Evolutionary conservation across 2,888 invertebrate species (phyloP).

Genomic region (Cataglyphis cursor): DNA sequence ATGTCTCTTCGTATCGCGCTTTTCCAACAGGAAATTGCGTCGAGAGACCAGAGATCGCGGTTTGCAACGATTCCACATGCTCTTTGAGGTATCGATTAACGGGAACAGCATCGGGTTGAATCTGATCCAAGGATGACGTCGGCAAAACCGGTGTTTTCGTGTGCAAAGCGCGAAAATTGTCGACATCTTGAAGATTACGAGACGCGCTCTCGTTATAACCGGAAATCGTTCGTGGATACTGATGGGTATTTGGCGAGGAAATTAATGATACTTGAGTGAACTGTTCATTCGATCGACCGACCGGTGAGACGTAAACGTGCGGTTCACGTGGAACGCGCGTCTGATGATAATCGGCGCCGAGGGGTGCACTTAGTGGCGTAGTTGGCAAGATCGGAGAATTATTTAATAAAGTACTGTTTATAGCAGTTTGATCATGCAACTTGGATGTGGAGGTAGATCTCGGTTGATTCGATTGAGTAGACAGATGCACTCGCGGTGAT

Average conservation of each 20-base stretch:
- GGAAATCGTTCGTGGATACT: conserved; percentile 14
- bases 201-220: not conserved
- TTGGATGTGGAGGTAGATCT: not conserved
- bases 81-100: conserved; percentile 19
- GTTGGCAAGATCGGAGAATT: conserved; percentile 17
- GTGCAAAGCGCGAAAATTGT: not conserved
- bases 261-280: not conserved
- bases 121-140: not conserved
- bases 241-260: not conserved
- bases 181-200: conserved; percentile 7
- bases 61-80: conserved; percentile 28
- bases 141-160: not conserved
- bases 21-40: not conserved
- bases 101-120: not conserved
- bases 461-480: conserved; percentile 20
- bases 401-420: not conserved
- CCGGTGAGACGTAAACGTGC: not conserved
- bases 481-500: conserved; percentile 14
- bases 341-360: conserved; percentile 46
- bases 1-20: conserved; percentile 5
- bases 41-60: conserved; percentile 11
- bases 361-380: not conserved
- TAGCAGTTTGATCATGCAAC: conserved; percentile 5
- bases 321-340: not conserved
- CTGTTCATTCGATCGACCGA: conserved; percentile 16